Base-by-base conservation (phyloP, 2,888 invertebrate species). In the Drosophila trichaetosa region DNA sequence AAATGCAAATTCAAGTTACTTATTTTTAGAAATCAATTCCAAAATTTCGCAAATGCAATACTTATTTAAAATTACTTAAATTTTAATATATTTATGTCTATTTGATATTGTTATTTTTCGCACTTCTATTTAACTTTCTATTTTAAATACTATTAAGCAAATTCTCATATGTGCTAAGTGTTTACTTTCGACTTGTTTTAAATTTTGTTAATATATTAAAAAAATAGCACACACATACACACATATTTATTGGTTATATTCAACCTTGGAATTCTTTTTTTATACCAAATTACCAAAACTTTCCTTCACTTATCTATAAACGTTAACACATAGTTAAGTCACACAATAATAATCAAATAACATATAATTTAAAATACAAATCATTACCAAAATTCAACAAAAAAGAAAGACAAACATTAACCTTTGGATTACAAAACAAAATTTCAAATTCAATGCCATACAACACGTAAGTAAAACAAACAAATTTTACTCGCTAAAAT, bases 121-220 rank as follows among this genome's bases (percentile, higher is more conserved):
- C 27, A 33, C 7, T 10, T 10, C 11, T 16, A 13, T 54, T 46
- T 16, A 46, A 16, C 3, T n/a, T 16, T n/a, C 11, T 24, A 11
- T 33, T 27, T 49, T 31, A 48, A 29, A 11, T 27, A 62, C 53
- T 77, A 61, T 81, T 79, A 36, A 76, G 57, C 46, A 27, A 76
- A 56, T 38, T 72, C 76, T 79, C 60, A 72, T 80, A 72, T 38
- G 60, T 76, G 72, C 57, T 76, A 76, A 77, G 78, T 73, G 80
- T 73, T 70, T 67, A 52, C 60, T 21, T 42, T 77, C 64, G 63
- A 69, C 64, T 76, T 69, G 68, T 79, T 76, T 60, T 62, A 62
- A 63, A 65, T 52, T 24, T 53, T 66, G 66, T 70, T 61, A 48
- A 51, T 21, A 29, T 40, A 31, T 57, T 31, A 27, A 21, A 21